Conservation (phyloP, 2,888 invertebrate species). For the Trachelus troglodyta region DNA sequence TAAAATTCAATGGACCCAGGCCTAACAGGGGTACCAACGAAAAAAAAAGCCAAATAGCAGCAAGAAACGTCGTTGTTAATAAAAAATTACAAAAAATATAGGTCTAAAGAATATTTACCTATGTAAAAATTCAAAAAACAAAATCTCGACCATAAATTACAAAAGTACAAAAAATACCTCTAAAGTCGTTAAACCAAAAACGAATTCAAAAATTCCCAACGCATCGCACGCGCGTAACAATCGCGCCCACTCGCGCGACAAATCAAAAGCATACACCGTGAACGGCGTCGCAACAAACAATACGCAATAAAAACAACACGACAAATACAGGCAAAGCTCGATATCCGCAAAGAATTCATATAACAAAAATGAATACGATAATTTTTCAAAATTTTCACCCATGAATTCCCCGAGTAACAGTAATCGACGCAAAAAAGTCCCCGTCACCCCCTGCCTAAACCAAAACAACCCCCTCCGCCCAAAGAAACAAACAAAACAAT, state of each 20-base stretch:
- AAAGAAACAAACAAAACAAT: neutral
- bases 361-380: neutral
- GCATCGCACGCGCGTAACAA: neutral
- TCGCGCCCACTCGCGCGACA: too few relatives aligned
- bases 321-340: neutral
- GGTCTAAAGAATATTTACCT: neutral
- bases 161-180: too few relatives aligned
- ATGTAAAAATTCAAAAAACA: neutral
- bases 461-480: neutral
- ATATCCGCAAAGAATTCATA: neutral
- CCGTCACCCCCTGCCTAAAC: neutral
- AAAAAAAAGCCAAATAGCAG: neutral
- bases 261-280: neutral
- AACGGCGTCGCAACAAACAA: neutral
- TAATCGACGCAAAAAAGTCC: too few relatives aligned
- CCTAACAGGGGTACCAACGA: neutral
- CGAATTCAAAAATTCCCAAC: neutral
- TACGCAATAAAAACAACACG: neutral
- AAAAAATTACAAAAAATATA: neutral
- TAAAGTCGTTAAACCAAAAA: too few relatives aligned
- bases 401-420: neutral
- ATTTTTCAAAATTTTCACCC: neutral
- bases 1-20: slow-evolving; percentile 41
- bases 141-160: too few relatives aligned
- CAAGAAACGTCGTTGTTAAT: neutral